phyloP scores from a whole-genome alignment of 2,797 vertebrate species.

The Pitangus sulphuratus region DNA sequence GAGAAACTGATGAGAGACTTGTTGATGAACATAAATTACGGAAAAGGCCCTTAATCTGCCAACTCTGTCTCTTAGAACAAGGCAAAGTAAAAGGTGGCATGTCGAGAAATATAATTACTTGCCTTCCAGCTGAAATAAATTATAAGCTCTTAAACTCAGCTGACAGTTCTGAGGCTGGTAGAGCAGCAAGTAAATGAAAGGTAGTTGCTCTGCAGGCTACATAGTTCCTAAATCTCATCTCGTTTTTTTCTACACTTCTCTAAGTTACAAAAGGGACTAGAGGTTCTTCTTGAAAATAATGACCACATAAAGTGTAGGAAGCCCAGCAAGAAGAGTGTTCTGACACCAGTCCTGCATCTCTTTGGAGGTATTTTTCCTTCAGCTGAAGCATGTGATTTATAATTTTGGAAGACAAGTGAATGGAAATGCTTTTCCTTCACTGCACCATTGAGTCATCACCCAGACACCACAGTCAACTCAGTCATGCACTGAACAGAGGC shows the following conservation, averaged over 20 bases:
- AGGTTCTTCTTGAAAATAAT: not conserved
- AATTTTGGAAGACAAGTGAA: not conserved
- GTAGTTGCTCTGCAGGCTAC: not conserved
- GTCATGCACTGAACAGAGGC: not conserved
- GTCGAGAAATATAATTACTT: not conserved
- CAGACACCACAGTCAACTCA: not conserved
- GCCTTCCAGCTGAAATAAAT: constrained; percentile 51
- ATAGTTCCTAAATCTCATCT: constrained; percentile 6
- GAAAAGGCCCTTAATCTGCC: not conserved
- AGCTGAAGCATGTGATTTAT: not conserved
- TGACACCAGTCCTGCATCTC: not conserved
- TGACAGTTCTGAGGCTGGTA: constrained; percentile 9
- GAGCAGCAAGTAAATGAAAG: constrained; percentile 11
- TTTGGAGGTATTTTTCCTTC: not conserved
- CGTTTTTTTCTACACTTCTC: not conserved
- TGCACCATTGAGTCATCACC: not conserved
- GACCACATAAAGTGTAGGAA: not conserved
- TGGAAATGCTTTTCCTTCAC: not conserved
- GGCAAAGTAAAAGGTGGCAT: not conserved
- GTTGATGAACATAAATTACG: constrained; percentile 10
- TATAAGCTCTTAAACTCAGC: not conserved
- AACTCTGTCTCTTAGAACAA: not conserved
- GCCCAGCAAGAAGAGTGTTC: not conserved
- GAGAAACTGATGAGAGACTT: not conserved
- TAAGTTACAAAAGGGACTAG: not conserved